These are phyloP conservation scores for Esox lucius DNA, from an alignment of 2,797 vertebrate genomes.

Conservation along the genomic window DNA sequence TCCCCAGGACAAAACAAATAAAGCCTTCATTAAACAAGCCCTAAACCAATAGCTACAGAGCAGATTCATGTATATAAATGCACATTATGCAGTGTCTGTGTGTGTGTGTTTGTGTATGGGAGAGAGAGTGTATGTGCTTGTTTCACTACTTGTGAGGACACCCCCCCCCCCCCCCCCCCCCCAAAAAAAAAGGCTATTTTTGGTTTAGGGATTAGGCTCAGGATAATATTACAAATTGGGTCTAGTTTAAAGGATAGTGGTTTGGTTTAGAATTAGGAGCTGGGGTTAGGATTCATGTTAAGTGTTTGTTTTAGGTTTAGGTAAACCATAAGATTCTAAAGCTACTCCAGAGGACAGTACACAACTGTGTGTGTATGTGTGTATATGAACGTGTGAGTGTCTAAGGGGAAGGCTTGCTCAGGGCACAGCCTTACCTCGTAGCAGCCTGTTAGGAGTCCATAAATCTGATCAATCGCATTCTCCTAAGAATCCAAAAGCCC, in stretches of 20 bases:
- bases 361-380: not conserved
- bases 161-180: too few relatives aligned
- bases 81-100: not conserved
- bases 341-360: too few relatives aligned
- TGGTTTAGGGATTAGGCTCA: too few relatives aligned
- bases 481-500: slow-evolving; percentile 54
- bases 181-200: too few relatives aligned
- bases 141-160: too few relatives aligned
- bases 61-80: slow-evolving; percentile 13
- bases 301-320: too few relatives aligned
- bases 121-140: not conserved
- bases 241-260: too few relatives aligned
- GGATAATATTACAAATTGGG: too few relatives aligned
- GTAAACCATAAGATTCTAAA: too few relatives aligned
- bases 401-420: slow-evolving; percentile 38
- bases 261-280: too few relatives aligned
- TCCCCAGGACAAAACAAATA: not conserved
- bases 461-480: slow-evolving; percentile 71
- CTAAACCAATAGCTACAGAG: slow-evolving; percentile 4
- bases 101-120: not conserved
- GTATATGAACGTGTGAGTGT: not conserved
- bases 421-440: slow-evolving; percentile 58
- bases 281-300: too few relatives aligned
- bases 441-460: slow-evolving; percentile 71
- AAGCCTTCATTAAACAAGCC: not conserved